A percentile compares a stretch with the other conserved stretches of the same genome.
These are phyloP conservation scores for Pomacea canaliculata DNA, from an alignment of 2,888 invertebrate species.

Conservation along the genomic window DNA sequence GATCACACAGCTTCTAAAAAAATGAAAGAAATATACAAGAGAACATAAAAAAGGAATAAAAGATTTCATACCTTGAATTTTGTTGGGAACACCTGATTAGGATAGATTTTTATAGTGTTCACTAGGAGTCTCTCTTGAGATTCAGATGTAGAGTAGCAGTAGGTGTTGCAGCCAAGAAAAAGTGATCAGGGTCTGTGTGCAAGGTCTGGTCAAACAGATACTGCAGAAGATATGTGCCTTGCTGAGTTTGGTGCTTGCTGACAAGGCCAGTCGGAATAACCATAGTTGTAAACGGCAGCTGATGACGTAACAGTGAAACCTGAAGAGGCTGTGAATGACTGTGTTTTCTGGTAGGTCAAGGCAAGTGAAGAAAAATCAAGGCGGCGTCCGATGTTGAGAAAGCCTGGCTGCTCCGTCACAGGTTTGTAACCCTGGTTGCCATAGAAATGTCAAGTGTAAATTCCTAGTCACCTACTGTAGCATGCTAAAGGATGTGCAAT, in stretches of 20 bases:
- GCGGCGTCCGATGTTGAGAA: conserved; percentile 19
- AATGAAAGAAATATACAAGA: too few species aligned
- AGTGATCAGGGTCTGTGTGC: conserved; percentile 24
- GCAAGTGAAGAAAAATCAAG: conserved; percentile 12
- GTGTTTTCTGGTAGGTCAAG: conserved; percentile 32
- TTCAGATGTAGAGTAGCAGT: conserved; percentile 41
- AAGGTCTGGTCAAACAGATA: conserved; percentile 53
- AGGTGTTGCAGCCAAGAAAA: conserved; percentile 33
- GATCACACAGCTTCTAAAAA: too few species aligned
- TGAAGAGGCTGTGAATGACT: conserved; percentile 35
- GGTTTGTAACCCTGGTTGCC: conserved; percentile 10
- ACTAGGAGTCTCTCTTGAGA: conserved; percentile 38
- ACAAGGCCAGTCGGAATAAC: conserved; percentile 1
- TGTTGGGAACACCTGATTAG: conserved; percentile 35
- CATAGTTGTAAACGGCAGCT: conserved; percentile 36
- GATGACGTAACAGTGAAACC: conserved; percentile 36
- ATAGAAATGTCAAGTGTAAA: not conserved
- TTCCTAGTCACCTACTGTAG: too few species aligned
- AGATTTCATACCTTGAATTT: conserved; percentile 44
- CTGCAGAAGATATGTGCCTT: conserved; percentile 38
- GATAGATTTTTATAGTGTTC: conserved; percentile 47
- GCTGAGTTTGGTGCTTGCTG: conserved; percentile 22
- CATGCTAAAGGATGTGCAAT: too few species aligned
- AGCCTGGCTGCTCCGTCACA: conserved; percentile 5
- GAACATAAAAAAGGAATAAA: not conserved